These are phyloP conservation scores for Xestobium rufovillosum DNA, from an alignment of 2,888 invertebrate species.

Conservation along the genomic window DNA sequence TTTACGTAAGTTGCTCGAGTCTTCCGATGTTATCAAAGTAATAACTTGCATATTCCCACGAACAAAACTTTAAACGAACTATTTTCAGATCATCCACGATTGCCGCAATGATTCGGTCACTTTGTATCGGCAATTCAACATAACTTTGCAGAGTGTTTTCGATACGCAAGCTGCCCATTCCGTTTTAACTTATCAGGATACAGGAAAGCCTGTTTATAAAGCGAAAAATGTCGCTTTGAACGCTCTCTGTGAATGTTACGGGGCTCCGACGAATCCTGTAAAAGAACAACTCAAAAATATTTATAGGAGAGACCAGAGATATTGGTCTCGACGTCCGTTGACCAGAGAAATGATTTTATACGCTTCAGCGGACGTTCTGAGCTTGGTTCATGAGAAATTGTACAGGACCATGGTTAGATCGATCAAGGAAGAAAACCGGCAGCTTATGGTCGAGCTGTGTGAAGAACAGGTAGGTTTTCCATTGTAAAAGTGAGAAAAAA, in stretches of 20 bases:
- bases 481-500: no score
- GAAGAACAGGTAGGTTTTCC: constrained; percentile 63
- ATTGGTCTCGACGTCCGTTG: constrained; percentile 84
- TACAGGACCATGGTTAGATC: constrained; percentile 65
- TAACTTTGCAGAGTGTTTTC: constrained; percentile 76
- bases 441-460: constrained; percentile 74
- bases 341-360: constrained; percentile 87
- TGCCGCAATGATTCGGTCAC: constrained; percentile 87
- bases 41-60: constrained; percentile 11
- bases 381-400: constrained; percentile 78
- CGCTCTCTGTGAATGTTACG: constrained; percentile 83
- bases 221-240: constrained; percentile 89
- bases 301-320: constrained; percentile 71
- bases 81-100: constrained; percentile 86
- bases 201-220: constrained; percentile 86
- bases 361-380: constrained; percentile 82
- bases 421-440: constrained; percentile 63
- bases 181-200: constrained; percentile 82
- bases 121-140: constrained; percentile 78
- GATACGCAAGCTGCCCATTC: constrained; percentile 85
- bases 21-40: constrained; percentile 73
- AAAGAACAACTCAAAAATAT: constrained; percentile 85
- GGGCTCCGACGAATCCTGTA: constrained; percentile 80
- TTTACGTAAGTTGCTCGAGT: constrained; percentile 71
- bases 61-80: no score